Percentiles rank a stretch among this genome's conserved stretches.
These are phyloP conservation scores for Moxostoma hubbsi DNA, from an alignment of 2,797 vertebrate genomes.

Conservation along the genomic window DNA sequence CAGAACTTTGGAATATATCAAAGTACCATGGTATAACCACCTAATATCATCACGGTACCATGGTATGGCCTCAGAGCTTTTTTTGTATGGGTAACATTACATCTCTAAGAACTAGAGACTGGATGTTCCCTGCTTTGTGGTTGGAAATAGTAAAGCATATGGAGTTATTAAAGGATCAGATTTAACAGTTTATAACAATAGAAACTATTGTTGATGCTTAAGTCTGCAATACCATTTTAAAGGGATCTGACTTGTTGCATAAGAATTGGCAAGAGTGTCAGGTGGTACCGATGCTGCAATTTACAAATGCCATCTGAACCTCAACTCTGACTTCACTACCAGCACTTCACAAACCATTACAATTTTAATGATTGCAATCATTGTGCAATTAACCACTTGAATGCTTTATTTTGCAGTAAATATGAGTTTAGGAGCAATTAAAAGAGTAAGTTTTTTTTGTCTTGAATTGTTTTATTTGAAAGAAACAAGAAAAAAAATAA, in stretches of 20 bases:
- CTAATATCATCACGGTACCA: not conserved
- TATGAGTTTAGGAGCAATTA: not conserved
- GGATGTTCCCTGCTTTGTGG: not conserved
- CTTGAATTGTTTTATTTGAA: not conserved
- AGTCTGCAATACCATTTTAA: slow-evolving; percentile 28
- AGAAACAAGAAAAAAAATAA: too few species aligned
- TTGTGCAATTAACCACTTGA: not conserved
- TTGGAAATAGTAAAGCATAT: slow-evolving; percentile 10
- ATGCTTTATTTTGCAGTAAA: not conserved
- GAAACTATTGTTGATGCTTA: slow-evolving; percentile 26
- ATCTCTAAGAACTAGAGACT: not conserved
- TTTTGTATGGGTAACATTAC: not conserved
- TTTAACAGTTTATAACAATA: slow-evolving; percentile 39
- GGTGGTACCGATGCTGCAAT: slow-evolving; percentile 23
- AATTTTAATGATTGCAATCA: not conserved
- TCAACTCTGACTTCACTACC: slow-evolving; percentile 29
- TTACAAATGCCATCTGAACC: slow-evolving; percentile 32
- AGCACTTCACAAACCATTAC: not conserved
- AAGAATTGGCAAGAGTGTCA: slow-evolving; percentile 31
- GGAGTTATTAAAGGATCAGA: slow-evolving; percentile 18
- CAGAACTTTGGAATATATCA: not conserved
- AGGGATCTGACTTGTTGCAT: slow-evolving; percentile 20
- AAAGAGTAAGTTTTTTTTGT: not conserved
- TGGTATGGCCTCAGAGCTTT: not conserved
- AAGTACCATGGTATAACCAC: not conserved